Conservation (phyloP, 2,797 vertebrate species). For the Sebastes steindachneri region DNA sequence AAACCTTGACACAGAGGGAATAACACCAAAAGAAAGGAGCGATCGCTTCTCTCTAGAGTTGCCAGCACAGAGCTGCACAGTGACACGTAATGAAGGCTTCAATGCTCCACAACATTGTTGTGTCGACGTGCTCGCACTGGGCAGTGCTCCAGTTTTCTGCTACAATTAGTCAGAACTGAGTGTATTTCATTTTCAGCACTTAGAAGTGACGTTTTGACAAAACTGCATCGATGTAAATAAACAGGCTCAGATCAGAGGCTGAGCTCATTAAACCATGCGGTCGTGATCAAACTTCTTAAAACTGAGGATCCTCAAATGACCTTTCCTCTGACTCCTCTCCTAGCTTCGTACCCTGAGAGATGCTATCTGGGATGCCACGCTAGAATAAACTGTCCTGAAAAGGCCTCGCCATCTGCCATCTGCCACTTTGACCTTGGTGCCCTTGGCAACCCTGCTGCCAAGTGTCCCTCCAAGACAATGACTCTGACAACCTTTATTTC, state of each 20-base stretch:
- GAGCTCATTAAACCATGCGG: background rate
- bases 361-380: background rate
- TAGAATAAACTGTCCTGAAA: background rate
- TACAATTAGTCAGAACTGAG: background rate
- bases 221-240: background rate
- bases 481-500: background rate
- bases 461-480: background rate
- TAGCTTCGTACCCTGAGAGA: background rate
- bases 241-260: background rate
- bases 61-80: background rate
- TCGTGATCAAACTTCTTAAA: background rate
- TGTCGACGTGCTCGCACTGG: background rate
- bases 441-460: background rate
- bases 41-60: background rate
- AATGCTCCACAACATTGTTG: background rate
- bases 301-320: background rate
- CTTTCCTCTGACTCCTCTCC: background rate
- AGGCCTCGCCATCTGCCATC: background rate
- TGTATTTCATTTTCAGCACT: background rate
- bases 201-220: background rate
- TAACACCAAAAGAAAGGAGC: background rate
- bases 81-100: background rate
- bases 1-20: background rate
- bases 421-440: background rate
- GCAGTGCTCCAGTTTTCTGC: background rate